A percentile compares a stretch with the other conserved stretches of the same genome.
phyloP scores from a whole-genome alignment of 2,113 vertebrate genomes.

The Rhabdomys dilectus region DNA sequence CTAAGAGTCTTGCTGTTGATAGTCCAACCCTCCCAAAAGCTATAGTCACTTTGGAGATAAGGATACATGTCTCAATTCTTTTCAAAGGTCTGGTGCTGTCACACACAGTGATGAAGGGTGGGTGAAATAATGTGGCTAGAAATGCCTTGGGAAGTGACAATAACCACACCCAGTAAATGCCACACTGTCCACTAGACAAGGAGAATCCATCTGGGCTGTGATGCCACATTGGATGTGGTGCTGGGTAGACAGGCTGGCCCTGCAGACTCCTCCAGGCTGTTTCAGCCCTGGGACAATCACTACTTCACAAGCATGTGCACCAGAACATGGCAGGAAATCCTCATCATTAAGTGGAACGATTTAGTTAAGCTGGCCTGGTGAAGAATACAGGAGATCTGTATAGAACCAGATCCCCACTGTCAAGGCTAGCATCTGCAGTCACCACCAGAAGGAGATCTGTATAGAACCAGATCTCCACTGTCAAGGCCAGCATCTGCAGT shows the following conservation, averaged over 20 bases:
- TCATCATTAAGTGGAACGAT: background rate
- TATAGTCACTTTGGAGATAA: constrained; percentile 26
- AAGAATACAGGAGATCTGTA: background rate
- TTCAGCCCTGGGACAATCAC: background rate
- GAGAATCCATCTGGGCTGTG: rapidly evolving
- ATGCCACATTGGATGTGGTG: background rate
- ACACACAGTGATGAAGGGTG: background rate
- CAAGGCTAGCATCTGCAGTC: background rate
- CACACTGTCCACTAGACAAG: background rate
- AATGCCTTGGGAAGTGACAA: background rate
- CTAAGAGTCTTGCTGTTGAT: background rate
- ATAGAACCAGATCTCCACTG: background rate
- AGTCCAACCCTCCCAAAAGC: background rate
- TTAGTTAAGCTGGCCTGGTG: background rate
- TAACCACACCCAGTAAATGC: background rate
- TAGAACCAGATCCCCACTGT: rapidly evolving
- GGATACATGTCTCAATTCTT: background rate
- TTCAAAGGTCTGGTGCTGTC: background rate
- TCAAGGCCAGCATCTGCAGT: background rate
- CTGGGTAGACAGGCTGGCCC: background rate
- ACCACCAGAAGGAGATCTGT: background rate
- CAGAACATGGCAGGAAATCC: background rate
- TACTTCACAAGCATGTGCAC: background rate
- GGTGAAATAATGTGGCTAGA: background rate
- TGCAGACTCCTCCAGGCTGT: background rate